Evolutionary conservation across 1,140 invertebrate species (phyloP).

Genomic region (Hycleus cichorii): DNA sequence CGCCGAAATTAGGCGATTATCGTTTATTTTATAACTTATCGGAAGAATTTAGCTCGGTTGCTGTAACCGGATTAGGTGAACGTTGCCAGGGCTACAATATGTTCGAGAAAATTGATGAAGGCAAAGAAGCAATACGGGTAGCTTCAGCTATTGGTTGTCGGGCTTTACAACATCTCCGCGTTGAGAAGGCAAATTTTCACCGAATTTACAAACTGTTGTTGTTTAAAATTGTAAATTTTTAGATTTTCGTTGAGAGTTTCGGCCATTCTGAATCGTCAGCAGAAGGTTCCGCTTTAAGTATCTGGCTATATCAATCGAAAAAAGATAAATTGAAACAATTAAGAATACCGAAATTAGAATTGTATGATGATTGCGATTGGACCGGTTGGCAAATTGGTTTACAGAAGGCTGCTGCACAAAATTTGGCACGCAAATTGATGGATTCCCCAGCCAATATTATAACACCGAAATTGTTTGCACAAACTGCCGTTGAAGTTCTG

Average conservation of each 20-base stretch:
- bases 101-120: conserved; percentile 60
- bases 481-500: conserved; percentile 43
- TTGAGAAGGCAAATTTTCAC: conserved; percentile 34
- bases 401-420: conserved; percentile 53
- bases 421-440: conserved; percentile 52
- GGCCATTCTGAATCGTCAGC: conserved; percentile 65
- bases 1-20: conserved; percentile 46
- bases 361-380: conserved; percentile 44
- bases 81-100: conserved; percentile 56
- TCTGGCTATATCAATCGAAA: conserved; percentile 60
- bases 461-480: conserved; percentile 54
- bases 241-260: conserved; percentile 62
- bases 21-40: conserved; percentile 57
- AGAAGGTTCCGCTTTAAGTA: conserved; percentile 57
- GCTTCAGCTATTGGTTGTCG: conserved; percentile 48
- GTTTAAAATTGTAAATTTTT: too few relatives aligned
- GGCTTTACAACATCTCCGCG: conserved; percentile 49
- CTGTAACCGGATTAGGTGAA: conserved; percentile 60
- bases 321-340: conserved; percentile 47
- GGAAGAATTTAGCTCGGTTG: conserved; percentile 52
- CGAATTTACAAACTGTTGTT: too few relatives aligned
- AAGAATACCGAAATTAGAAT: conserved; percentile 43
- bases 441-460: conserved; percentile 58
- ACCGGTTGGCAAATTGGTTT: conserved; percentile 50
- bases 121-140: conserved; percentile 57